These are phyloP conservation scores for Amphipoea oculea DNA, from an alignment of 2,888 invertebrate species.

Conservation along the genomic window DNA sequence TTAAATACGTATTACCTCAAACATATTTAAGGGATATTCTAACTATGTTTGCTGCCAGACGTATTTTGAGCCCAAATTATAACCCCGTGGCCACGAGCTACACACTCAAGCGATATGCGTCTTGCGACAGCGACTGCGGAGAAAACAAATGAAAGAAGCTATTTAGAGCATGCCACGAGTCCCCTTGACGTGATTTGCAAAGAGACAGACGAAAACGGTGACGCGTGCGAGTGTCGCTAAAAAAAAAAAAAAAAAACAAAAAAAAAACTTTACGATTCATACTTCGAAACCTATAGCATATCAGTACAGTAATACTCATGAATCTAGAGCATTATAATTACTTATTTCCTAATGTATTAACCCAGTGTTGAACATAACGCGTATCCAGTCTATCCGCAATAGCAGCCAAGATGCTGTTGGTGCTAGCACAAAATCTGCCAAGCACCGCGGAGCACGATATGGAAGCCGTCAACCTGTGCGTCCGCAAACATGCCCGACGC, in stretches of 20 bases:
- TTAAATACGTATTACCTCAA: slow-evolving; percentile 51
- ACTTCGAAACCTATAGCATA: background rate
- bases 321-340: background rate
- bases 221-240: no score
- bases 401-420: background rate
- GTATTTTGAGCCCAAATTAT: slow-evolving; percentile 47
- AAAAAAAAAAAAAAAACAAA: no score
- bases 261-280: background rate
- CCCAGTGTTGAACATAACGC: background rate
- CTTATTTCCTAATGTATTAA: no score
- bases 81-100: background rate
- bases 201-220: background rate
- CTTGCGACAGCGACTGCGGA: background rate
- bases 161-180: background rate
- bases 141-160: background rate
- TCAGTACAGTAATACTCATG: background rate
- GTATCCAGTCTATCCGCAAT: background rate
- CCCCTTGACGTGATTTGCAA: background rate
- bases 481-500: background rate
- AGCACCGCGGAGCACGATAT: background rate
- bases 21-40: slow-evolving; percentile 53
- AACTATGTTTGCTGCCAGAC: slow-evolving; percentile 50
- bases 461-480: background rate
- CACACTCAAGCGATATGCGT: background rate
- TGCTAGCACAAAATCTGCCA: background rate